phyloP scores from a whole-genome alignment of 23 tunicate species.

The Pegea sp. region DNA sequence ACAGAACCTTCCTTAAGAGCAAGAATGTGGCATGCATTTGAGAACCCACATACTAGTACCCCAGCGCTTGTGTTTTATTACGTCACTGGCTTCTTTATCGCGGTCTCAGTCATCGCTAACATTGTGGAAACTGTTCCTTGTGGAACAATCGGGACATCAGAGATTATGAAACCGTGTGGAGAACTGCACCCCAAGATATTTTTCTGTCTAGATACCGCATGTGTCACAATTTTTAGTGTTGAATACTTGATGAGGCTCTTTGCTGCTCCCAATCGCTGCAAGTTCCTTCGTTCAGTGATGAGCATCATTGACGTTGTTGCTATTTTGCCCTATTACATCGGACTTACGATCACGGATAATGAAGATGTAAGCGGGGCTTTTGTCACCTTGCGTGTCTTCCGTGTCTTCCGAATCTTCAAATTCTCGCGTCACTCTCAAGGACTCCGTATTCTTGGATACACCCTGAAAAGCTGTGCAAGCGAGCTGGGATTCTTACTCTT shows the following conservation, averaged over 20 bases:
- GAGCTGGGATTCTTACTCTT: conserved; percentile 88
- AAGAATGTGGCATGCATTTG: conserved; percentile 88
- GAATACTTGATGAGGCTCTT: conserved; percentile 79
- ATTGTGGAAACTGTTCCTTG: conserved; percentile 93
- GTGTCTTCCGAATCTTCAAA: conserved; percentile 98
- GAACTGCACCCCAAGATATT: conserved; percentile 60
- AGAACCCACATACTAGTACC: conserved; percentile 92
- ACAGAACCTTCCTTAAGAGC: conserved; percentile 42
- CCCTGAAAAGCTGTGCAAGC: conserved; percentile 89
- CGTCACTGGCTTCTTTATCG: conserved; percentile 98
- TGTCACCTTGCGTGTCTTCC: conserved; percentile 98
- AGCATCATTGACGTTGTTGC: conserved; percentile 98
- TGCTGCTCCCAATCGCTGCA: conserved; percentile 95
- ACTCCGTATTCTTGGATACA: conserved; percentile 87
- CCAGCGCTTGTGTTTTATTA: conserved; percentile 98
- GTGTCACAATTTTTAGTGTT: conserved; percentile 92
- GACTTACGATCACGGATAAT: conserved; percentile 84
- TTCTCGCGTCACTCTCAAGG: conserved; percentile 98
- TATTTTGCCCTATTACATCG: conserved; percentile 91
- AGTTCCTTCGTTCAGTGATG: conserved; percentile 91
- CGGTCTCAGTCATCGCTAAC: conserved; percentile 95
- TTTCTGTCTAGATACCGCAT: conserved; percentile 92
- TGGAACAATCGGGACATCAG: conserved; percentile 29
- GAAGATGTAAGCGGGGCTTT: conserved; percentile 99
- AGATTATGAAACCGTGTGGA: conserved; percentile 26